Conservation (phyloP, 1,140 invertebrate genomes). For the Oncopodura yosiiana region DNA sequence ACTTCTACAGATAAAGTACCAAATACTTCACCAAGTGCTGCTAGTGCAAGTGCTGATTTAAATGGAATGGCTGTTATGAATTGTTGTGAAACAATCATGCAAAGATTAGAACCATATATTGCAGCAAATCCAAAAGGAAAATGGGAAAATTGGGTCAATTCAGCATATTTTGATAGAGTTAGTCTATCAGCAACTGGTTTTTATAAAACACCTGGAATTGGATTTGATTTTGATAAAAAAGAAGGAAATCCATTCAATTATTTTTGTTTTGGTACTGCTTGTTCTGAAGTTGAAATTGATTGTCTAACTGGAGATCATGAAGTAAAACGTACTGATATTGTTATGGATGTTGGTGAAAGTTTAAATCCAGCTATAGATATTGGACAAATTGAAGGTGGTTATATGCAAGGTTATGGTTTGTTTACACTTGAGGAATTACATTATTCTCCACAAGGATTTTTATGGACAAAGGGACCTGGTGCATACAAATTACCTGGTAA, state of each 20-base stretch:
- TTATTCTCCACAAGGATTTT: slow-evolving; percentile 67
- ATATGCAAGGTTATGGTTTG: slow-evolving; percentile 84
- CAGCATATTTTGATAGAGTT: slow-evolving; percentile 69
- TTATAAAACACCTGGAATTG: slow-evolving; percentile 67
- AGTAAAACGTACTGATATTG: slow-evolving; percentile 75
- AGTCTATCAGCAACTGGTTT: slow-evolving; percentile 78
- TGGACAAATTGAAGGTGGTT: slow-evolving; percentile 79
- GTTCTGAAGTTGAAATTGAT: slow-evolving; percentile 76
- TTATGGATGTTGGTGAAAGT: slow-evolving; percentile 88
- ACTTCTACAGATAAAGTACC: slow-evolving; percentile 88
- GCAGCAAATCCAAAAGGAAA: slow-evolving; percentile 63
- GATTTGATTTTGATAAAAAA: slow-evolving; percentile 62
- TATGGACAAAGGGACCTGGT: slow-evolving; percentile 78
- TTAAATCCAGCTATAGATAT: slow-evolving; percentile 93
- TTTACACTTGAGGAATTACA: slow-evolving; percentile 83
- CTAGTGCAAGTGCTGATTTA: slow-evolving; percentile 80
- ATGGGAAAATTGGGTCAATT: slow-evolving; percentile 76
- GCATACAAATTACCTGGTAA: slow-evolving; percentile 89
- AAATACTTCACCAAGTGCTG: slow-evolving; percentile 85
- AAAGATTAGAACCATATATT: slow-evolving; percentile 66
- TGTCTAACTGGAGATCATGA: slow-evolving; percentile 79
- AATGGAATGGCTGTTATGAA: slow-evolving; percentile 89
- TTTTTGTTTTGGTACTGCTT: slow-evolving; percentile 67
- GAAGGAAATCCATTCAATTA: slow-evolving; percentile 65
- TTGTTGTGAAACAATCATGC: slow-evolving; percentile 67